Percentiles rank a stretch among this genome's conserved stretches.
Evolutionary conservation across 2,797 vertebrate species (phyloP).

Genomic region (Parauchenoglanis punctatus): DNA sequence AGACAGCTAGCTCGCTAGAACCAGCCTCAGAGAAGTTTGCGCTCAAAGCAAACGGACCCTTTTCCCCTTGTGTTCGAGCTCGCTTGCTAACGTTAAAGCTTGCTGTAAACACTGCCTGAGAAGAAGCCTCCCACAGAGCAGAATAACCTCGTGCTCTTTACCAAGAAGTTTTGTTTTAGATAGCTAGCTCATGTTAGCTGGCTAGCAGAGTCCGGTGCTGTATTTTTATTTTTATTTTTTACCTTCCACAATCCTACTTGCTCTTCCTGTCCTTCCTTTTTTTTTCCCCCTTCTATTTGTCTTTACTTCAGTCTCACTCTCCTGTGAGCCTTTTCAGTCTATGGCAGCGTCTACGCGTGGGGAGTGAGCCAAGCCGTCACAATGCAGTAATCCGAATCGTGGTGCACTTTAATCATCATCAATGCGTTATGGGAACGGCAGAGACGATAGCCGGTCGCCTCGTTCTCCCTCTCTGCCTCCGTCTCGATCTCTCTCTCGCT

Average conservation of each 20-base stretch:
- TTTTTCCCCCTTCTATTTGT: neutral
- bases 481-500: neutral
- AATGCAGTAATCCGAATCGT: neutral
- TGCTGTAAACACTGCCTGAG: neutral
- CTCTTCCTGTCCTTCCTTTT: neutral
- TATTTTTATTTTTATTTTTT: neutral
- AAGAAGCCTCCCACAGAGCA: neutral
- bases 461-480: constrained; percentile 4
- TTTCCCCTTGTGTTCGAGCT: neutral
- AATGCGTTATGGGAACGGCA: constrained; percentile 19
- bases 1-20: neutral
- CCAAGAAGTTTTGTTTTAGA: neutral
- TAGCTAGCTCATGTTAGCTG: neutral
- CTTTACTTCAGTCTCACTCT: constrained; percentile 31
- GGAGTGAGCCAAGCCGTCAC: constrained; percentile 4
- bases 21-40: neutral
- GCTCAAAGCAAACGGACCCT: neutral
- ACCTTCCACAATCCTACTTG: neutral
- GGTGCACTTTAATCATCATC: constrained; percentile 47
- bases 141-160: neutral
- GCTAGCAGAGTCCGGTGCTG: neutral
- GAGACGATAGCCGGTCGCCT: constrained; percentile 15
- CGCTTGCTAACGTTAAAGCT: neutral
- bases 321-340: constrained; percentile 42
- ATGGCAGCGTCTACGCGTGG: constrained; percentile 34